These are phyloP conservation scores for Henricia sp. DNA, from an alignment of 53 echinoderm and acorn worm species.

Conservation along the genomic window DNA sequence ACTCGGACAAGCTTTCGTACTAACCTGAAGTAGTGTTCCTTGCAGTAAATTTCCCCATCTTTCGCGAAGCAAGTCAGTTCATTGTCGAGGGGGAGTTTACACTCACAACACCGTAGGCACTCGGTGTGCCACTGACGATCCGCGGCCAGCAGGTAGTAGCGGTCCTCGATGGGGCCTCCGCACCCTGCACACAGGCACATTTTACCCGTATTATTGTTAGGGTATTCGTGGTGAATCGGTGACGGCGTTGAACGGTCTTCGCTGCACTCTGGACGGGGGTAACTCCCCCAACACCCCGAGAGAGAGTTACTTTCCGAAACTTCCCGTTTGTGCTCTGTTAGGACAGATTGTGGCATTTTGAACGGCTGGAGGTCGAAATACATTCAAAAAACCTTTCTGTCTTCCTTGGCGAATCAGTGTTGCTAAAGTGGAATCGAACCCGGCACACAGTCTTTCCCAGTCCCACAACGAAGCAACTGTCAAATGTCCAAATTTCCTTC, in stretches of 20 bases:
- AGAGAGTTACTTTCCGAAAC: background rate
- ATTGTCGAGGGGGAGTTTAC: constrained; percentile 82
- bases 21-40: constrained; percentile 95
- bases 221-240: no score
- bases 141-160: constrained; percentile 90
- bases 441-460: no score
- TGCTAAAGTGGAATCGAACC: no score
- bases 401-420: no score
- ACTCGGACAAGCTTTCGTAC: constrained; percentile 22
- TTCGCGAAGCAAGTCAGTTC: constrained; percentile 94
- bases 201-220: no score
- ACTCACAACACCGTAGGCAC: constrained; percentile 81
- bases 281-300: constrained; percentile 12
- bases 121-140: constrained; percentile 92
- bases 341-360: constrained; percentile 49
- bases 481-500: no score
- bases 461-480: no score
- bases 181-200: constrained; percentile 88
- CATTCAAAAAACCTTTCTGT: no score
- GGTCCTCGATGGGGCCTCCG: constrained; percentile 81
- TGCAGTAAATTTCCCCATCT: constrained; percentile 95
- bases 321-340: constrained; percentile 23
- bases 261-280: no score
- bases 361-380: constrained; percentile 51
- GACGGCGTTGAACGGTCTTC: background rate